Conservation (phyloP, 2,888 invertebrate genomes). For the Muschampia plurimacula region DNA sequence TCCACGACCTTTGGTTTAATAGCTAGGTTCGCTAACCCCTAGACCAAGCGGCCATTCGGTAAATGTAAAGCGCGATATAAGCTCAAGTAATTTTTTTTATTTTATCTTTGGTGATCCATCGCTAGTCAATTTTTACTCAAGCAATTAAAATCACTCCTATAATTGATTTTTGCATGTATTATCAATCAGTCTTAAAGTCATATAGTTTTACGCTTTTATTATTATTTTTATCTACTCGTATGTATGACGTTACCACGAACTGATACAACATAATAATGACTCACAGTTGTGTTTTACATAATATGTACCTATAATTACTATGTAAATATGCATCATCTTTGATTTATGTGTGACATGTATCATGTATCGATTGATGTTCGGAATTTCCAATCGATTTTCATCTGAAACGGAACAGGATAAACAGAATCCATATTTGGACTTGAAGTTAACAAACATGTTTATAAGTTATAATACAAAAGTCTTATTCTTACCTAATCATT, state of each 20-base stretch:
- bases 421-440: slow-evolving; percentile 7
- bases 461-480: no score
- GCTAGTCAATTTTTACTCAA: no score
- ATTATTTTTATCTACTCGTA: background rate
- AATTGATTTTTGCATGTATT: no score
- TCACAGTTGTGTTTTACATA: background rate
- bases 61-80: no score
- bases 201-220: background rate
- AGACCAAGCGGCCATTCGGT: no score
- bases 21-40: no score
- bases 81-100: no score
- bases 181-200: no score
- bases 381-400: slow-evolving; percentile 18
- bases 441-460: background rate
- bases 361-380: background rate
- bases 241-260: background rate
- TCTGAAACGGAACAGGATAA: slow-evolving; percentile 19
- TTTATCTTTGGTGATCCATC: no score
- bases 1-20: no score
- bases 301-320: background rate
- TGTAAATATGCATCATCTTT: slow-evolving; percentile 5
- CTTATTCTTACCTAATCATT: no score
- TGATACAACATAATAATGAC: slow-evolving; percentile 8
- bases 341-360: background rate
- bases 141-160: no score